Evolutionary conservation across 1,140 invertebrate genomes (phyloP), one percentile per base, ranked within the genome.

Genomic region (Drosophila funebris): DNA sequence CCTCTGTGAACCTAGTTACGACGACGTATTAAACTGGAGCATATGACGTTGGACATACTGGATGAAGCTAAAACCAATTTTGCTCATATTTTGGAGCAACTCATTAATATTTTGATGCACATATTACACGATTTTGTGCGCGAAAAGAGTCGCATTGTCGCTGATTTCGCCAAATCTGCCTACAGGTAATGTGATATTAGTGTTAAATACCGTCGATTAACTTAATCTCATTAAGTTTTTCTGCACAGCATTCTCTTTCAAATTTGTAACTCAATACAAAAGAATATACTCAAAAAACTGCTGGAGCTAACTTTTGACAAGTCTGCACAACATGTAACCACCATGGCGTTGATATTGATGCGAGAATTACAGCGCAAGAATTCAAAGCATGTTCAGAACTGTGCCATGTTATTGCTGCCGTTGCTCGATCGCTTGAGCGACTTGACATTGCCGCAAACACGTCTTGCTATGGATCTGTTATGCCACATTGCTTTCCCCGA

Each of bases 371-470:
- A 90, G 22, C 64, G 72, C 0, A 87, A 81, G 36, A 89, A 88
- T 63, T 20, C 80, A 1, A 77, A 75, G 27, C 84, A 90, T 67
- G 69, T 91, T 5, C 89, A 91, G 52, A 90, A 91, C 39, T 91
- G 89, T 79, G 90, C 87, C 2, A 77, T 82, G 33, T 66, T 91
- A 5, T 54, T 91, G 9, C 81, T 91, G 31, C 90, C 93, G 11
- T 79, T 95, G 36, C 76, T 95, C 2, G 94, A 94, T 68, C 94
- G 94, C 72, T 76, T 95, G 0, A 93, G 93, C 69, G 92, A 93
- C 52, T 91, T 95, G 31, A 91, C 92, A 33, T 84, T 95, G 3
- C 92, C 93, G n/a, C 94, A 95, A 83, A 93, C 94, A 0, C 91
- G 92, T 36, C 69, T 88, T 60, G 92, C 89, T 68, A 93, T 92